Conservation (phyloP, 2,797 vertebrate species). For the Danio albolineatus region DNA sequence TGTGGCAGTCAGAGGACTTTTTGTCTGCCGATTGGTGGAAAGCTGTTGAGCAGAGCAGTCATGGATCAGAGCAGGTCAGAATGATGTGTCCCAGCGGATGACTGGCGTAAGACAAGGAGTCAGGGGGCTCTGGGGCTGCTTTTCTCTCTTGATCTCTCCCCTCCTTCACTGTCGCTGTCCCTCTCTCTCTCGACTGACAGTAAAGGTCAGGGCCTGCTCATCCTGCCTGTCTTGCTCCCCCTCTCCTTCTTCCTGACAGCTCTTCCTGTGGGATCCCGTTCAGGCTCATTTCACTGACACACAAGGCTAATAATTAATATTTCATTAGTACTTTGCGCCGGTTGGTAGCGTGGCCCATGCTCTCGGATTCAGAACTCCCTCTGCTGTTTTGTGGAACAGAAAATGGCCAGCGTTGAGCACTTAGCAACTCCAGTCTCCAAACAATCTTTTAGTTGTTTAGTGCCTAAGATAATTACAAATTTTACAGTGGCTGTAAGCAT, state of each 20-base stretch:
- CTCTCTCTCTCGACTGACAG: constrained; percentile 74
- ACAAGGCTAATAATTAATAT: constrained; percentile 81
- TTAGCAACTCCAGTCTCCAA: neutral
- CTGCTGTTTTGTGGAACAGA: neutral
- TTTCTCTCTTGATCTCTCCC: constrained; percentile 20
- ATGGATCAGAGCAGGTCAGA: constrained; percentile 46
- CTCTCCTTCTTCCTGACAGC: constrained; percentile 71
- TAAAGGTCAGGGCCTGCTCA: constrained; percentile 80
- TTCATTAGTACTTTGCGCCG: constrained; percentile 75
- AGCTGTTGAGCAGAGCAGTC: constrained; percentile 43
- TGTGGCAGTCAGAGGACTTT: neutral
- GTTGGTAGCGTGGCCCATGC: constrained; percentile 63
- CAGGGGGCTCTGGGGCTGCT: constrained; percentile 34
- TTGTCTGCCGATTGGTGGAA: constrained; percentile 16
- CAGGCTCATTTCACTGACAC: constrained; percentile 69
- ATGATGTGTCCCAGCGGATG: constrained; percentile 49
- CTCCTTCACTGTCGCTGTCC: constrained; percentile 45
- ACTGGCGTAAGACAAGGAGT: constrained; percentile 47
- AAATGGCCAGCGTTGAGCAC: neutral
- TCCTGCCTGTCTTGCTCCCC: constrained; percentile 71
- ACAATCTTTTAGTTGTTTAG: constrained; percentile 27
- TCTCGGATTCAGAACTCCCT: constrained; percentile 17
- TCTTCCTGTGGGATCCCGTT: constrained; percentile 76
- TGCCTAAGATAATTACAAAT: constrained; percentile 31
- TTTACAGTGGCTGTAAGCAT: constrained; percentile 30